Conservation (phyloP, 2,888 invertebrate genomes). For the Cancer borealis region DNA sequence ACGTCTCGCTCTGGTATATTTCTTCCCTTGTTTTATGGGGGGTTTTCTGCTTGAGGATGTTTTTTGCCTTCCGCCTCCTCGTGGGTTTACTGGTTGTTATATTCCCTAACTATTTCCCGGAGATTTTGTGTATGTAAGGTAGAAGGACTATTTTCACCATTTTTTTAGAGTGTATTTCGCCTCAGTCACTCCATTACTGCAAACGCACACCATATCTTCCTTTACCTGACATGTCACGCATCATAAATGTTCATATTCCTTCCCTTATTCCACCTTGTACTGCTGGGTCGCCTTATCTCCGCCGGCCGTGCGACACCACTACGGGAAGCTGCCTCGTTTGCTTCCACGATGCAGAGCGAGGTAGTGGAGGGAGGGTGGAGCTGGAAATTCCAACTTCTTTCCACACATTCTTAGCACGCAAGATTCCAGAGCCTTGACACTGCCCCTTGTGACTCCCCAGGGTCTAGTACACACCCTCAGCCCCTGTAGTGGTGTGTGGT, state of each 20-base stretch:
- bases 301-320: not conserved
- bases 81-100: no score
- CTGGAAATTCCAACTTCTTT: not conserved
- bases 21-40: not conserved
- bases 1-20: not conserved
- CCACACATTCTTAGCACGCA: conserved; percentile 3
- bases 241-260: not conserved
- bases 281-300: not conserved
- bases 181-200: not conserved
- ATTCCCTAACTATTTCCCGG: no score
- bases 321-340: conserved; percentile 6
- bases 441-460: not conserved
- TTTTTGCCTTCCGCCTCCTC: no score
- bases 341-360: not conserved
- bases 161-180: not conserved
- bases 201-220: not conserved
- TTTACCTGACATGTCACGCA: not conserved
- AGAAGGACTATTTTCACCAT: not conserved
- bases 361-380: not conserved
- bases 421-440: not conserved
- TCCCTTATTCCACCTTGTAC: not conserved
- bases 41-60: no score
- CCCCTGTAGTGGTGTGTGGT: not conserved
- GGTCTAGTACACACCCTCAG: not conserved
- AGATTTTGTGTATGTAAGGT: not conserved